Percentiles rank a stretch among this genome's conserved stretches.
Evolutionary conservation across 2,797 vertebrate species (phyloP).

Genomic region (Dipus sagitta): DNA sequence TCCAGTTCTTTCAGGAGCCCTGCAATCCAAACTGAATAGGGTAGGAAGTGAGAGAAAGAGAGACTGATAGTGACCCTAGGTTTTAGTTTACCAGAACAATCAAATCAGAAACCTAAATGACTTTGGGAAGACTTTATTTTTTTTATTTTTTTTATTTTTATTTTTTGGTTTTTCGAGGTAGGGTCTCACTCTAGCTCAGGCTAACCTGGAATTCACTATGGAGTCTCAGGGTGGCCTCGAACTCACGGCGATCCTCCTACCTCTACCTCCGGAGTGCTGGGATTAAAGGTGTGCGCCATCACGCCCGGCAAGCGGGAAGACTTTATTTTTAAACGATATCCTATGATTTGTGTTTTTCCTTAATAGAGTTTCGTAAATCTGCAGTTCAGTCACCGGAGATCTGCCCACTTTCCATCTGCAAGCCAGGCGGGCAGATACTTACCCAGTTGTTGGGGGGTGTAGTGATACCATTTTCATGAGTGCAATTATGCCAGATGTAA

Average conservation of each 20-base stretch:
- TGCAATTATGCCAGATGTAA: conserved; percentile 96
- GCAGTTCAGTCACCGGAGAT: neutral
- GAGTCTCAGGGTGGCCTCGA: no score
- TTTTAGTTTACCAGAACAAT: neutral
- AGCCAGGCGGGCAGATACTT: neutral
- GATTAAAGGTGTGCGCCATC: no score
- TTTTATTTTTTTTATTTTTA: no score
- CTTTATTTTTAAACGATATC: neutral
- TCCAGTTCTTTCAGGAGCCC: neutral
- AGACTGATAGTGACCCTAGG: neutral
- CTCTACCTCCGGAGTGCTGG: no score
- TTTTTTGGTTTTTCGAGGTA: no score
- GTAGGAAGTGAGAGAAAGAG: neutral
- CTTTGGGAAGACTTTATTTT: neutral
- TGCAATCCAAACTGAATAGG: neutral
- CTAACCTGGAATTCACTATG: no score
- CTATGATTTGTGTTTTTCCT: neutral
- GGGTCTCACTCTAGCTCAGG: no score
- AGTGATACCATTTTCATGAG: conserved; percentile 48
- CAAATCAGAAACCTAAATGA: neutral
- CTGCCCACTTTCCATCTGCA: neutral
- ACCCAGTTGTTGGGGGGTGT: conserved; percentile 97
- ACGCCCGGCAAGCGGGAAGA: no score
- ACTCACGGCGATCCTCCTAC: no score
- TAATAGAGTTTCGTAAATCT: neutral